A percentile compares a stretch with the other conserved stretches of the same genome.
These are phyloP conservation scores for Micromesistius poutassou DNA, from an alignment of 2,797 vertebrate species.

Conservation along the genomic window DNA sequence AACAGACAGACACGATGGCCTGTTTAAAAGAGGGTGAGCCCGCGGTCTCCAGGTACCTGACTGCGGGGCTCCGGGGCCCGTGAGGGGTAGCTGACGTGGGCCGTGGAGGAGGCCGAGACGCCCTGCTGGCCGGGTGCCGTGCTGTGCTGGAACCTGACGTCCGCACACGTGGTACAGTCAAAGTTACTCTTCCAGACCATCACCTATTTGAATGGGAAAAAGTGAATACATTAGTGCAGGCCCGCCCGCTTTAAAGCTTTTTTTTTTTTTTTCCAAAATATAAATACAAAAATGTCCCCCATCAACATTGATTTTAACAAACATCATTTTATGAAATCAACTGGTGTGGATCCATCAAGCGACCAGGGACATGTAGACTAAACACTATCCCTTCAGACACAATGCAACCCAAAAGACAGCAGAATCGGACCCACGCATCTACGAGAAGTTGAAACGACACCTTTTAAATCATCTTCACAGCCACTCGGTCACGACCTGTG, in stretches of 20 bases:
- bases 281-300: neutral
- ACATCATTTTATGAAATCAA: neutral
- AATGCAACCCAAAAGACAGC: neutral
- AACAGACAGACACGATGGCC: neutral
- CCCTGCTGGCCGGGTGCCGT: slow-evolving; percentile 31
- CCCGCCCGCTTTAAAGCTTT: neutral
- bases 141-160: slow-evolving; percentile 58
- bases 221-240: neutral
- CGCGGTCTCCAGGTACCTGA: slow-evolving; percentile 47
- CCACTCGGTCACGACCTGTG: neutral
- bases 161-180: slow-evolving; percentile 63
- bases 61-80: slow-evolving; percentile 25
- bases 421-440: neutral
- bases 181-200: slow-evolving; percentile 98
- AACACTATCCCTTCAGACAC: neutral
- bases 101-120: slow-evolving; percentile 22
- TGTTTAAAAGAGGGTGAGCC: neutral
- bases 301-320: neutral
- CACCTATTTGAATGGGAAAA: slow-evolving; percentile 69
- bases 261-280: neutral
- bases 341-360: neutral
- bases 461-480: neutral
- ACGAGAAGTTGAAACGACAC: neutral
- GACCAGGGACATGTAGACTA: neutral
- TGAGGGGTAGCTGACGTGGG: slow-evolving; percentile 7